A percentile compares a stretch with the other conserved stretches of the same genome.
These are phyloP conservation scores for Chaetodon trifasciatus DNA, from an alignment of 2,797 vertebrate genomes.

Conservation along the genomic window DNA sequence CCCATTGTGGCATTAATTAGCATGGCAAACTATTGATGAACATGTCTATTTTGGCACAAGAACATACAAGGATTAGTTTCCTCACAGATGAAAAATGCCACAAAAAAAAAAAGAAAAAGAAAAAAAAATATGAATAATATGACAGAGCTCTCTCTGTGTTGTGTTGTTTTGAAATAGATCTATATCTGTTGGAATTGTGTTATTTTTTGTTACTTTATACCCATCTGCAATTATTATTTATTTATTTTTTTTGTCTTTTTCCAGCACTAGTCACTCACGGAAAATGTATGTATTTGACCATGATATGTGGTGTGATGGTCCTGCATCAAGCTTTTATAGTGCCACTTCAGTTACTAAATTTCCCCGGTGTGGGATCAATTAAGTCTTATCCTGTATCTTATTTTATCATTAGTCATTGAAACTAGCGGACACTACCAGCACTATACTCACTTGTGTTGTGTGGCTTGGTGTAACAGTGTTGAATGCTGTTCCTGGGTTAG, in stretches of 20 bases:
- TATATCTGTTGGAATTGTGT: too few relatives aligned
- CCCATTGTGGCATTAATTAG: neutral
- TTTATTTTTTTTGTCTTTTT: too few relatives aligned
- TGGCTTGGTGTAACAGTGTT: neutral
- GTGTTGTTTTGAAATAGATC: too few relatives aligned
- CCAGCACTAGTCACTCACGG: neutral
- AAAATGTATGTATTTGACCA: neutral
- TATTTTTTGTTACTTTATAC: too few relatives aligned
- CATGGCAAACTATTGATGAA: neutral
- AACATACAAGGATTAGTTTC: neutral
- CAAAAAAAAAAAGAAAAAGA: too few relatives aligned
- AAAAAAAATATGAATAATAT: too few relatives aligned
- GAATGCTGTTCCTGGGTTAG: neutral
- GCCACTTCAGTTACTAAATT: neutral
- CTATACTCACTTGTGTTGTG: neutral
- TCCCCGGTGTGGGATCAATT: too few relatives aligned
- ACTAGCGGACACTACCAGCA: neutral
- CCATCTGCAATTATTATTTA: too few relatives aligned
- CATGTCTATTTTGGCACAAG: neutral
- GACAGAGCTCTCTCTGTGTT: too few relatives aligned
- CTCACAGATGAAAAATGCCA: neutral
- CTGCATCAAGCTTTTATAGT: conserved; percentile 3
- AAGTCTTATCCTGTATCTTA: too few relatives aligned
- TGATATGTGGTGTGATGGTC: neutral
- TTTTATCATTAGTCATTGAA: neutral